Percentiles rank a stretch among this genome's conserved stretches.
Evolutionary conservation across 2,797 vertebrate genomes (phyloP).

Genomic region (Hylomyscus alleni): DNA sequence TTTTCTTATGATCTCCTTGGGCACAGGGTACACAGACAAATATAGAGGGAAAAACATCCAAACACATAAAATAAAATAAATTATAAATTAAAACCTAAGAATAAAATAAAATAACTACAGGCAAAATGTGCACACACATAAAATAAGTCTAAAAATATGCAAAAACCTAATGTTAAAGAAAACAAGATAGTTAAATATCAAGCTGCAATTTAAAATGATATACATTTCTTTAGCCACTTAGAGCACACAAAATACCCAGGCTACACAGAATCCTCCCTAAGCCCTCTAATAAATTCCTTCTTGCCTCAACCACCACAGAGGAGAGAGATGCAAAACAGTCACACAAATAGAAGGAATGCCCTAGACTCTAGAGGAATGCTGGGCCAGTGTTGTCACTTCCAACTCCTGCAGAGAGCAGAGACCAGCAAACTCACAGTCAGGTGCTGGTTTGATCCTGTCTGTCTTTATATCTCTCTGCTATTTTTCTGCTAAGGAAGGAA

Average conservation of each 20-base stretch:
- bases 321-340: not conserved
- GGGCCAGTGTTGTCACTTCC: not conserved
- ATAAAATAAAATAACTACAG: not conserved
- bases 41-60: not conserved
- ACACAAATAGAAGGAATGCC: not conserved
- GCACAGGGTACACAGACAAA: not conserved
- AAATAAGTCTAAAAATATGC: not conserved
- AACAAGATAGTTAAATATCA: not conserved
- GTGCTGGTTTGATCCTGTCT: not conserved
- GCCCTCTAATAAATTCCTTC: not conserved
- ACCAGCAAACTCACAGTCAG: not conserved
- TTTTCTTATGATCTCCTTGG: not conserved
- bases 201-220: constrained; percentile 23
- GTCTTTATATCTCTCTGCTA: not conserved
- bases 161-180: constrained; percentile 9
- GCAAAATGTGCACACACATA: not conserved
- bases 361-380: not conserved
- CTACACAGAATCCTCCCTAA: not conserved
- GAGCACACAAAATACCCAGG: not conserved
- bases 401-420: not conserved
- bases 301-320: not conserved
- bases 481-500: constrained; percentile 18
- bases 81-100: not conserved
- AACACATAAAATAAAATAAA: not conserved
- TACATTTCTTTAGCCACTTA: not conserved